Evolutionary conservation across 92 coral and sea anemone species (phyloP).

Genomic region (Anthopleura xanthogrammica): DNA sequence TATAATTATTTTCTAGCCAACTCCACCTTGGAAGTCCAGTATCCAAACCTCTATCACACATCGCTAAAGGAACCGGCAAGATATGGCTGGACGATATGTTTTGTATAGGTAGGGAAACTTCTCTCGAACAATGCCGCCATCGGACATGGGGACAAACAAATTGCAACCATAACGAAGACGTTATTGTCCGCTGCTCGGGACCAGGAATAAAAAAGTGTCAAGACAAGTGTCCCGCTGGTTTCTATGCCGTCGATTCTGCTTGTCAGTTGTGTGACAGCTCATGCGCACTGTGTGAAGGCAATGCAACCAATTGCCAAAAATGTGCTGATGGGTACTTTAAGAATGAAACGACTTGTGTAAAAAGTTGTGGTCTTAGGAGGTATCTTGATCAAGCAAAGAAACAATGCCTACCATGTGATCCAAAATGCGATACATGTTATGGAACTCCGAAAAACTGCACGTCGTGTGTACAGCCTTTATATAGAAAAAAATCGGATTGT

Average conservation of each 20-base stretch:
- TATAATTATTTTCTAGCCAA: constrained; percentile 17
- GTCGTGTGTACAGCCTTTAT: constrained; percentile 54
- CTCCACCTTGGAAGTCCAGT: constrained; percentile 43
- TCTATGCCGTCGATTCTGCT: constrained; percentile 29
- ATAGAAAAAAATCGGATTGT: constrained; percentile 30
- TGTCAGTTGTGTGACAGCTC: constrained; percentile 64
- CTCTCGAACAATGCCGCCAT: constrained; percentile 68
- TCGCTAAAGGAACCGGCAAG: constrained; percentile 66
- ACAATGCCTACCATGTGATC: constrained; percentile 44
- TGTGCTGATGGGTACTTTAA: constrained; percentile 51
- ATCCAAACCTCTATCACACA: constrained; percentile 30
- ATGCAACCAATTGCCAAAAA: constrained; percentile 33
- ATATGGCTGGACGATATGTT: constrained; percentile 89
- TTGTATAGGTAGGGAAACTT: constrained; percentile 58
- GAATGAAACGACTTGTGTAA: constrained; percentile 57
- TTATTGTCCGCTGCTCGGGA: constrained; percentile 74
- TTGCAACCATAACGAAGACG: constrained; percentile 83
- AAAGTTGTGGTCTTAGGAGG: constrained; percentile 46
- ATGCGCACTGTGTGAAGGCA: constrained; percentile 46
- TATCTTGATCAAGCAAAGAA: constrained; percentile 32
- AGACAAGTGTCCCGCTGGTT: constrained; percentile 67
- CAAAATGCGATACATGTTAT: constrained; percentile 60
- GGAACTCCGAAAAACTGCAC: constrained; percentile 39
- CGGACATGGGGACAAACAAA: constrained; percentile 79
- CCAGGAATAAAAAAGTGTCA: constrained; percentile 74